A percentile compares a stretch with the other conserved stretches of the same genome.
Conservation (phyloP, 2,888 invertebrate species). For the Metellina segmentata region DNA sequence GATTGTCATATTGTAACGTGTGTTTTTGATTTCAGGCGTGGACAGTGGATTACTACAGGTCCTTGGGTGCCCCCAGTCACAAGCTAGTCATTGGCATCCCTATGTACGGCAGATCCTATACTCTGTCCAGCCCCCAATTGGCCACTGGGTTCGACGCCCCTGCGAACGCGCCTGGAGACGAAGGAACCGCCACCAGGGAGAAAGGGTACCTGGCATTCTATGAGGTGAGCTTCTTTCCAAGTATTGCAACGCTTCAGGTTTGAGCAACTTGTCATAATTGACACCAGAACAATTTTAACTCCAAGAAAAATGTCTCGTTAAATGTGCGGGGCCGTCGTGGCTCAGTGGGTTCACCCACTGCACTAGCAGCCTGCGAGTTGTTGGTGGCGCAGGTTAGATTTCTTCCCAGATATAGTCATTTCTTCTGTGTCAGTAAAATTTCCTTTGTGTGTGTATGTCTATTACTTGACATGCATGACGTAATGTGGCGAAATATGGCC, state of each 20-base stretch:
- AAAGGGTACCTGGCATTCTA: conserved; percentile 96
- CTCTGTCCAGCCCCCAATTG: conserved; percentile 89
- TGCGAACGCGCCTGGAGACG: conserved; percentile 93
- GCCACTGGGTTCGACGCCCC: conserved; percentile 92
- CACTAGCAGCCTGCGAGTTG: too few species aligned
- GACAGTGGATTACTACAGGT: conserved; percentile 81
- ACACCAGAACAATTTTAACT: too few species aligned
- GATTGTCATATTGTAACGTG: neutral
- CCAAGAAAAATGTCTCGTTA: too few species aligned
- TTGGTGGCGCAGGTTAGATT: too few species aligned
- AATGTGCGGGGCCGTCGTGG: too few species aligned
- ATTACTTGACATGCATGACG: too few species aligned
- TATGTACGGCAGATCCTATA: conserved; percentile 91
- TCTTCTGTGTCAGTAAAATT: too few species aligned
- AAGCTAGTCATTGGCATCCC: conserved; percentile 82
- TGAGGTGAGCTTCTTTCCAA: conserved; percentile 85
- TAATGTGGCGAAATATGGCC: too few species aligned
- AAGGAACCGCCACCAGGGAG: conserved; percentile 94
- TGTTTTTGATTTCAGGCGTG: conserved; percentile 79
- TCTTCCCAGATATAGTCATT: too few species aligned
- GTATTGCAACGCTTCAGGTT: neutral
- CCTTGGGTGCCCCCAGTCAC: conserved; percentile 80
- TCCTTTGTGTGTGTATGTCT: too few species aligned
- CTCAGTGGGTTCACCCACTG: too few species aligned
- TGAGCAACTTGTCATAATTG: neutral